Evolutionary conservation across 2,113 vertebrate genomes (phyloP).

Genomic region (Hypanus sabinus): DNA sequence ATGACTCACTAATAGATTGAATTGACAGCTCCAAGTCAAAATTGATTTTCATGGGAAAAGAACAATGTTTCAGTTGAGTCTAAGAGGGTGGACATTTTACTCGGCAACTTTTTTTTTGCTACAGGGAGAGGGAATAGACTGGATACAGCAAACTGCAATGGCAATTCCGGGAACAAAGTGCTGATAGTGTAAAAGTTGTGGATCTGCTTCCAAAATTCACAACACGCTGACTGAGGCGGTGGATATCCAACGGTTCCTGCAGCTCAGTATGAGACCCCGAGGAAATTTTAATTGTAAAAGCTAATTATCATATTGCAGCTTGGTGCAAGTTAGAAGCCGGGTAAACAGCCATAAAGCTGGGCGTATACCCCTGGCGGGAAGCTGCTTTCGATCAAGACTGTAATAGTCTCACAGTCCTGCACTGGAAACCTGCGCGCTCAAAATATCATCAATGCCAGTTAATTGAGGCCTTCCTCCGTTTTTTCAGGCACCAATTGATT

Average conservation of each 20-base stretch:
- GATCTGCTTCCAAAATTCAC: not conserved
- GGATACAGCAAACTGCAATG: not conserved
- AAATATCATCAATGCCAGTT: not conserved
- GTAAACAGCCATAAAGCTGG: not conserved
- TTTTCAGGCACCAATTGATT: slow-evolving; percentile 12
- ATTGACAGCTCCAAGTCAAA: slow-evolving; percentile 28
- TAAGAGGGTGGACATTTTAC: not conserved
- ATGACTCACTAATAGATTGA: not conserved
- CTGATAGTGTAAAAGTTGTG: not conserved
- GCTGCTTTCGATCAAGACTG: not conserved
- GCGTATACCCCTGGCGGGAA: not conserved
- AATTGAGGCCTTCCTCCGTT: not conserved
- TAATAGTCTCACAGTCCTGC: not conserved
- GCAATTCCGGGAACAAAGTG: not conserved
- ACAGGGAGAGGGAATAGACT: not conserved
- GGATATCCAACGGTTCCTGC: not conserved
- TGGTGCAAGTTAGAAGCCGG: not conserved
- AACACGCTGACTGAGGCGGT: not conserved
- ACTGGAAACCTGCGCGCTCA: not conserved
- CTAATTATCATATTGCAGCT: slow-evolving; percentile 22
- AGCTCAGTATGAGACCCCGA: not conserved
- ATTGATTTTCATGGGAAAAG: slow-evolving; percentile 3
- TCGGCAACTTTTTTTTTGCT: not conserved
- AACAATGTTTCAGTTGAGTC: not conserved
- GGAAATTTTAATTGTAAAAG: slow-evolving; percentile 15